phyloP scores from a whole-genome alignment of 2,888 invertebrate genomes.

The Pollenia amentaria region DNA sequence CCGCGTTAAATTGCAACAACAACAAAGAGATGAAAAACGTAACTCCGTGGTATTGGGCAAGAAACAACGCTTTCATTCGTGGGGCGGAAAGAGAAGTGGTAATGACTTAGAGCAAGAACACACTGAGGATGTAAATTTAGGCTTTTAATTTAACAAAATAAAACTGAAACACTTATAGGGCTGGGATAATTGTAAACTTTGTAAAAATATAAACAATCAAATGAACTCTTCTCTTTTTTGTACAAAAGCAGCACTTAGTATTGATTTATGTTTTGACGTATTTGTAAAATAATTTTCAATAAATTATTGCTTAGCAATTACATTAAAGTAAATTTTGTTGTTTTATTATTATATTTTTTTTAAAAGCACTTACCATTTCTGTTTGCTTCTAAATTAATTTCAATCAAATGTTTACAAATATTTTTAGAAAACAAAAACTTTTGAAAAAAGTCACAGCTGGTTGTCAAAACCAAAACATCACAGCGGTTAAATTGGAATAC shows the following conservation, averaged over 20 bases:
- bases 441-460: conserved; percentile 8
- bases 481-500: conserved; percentile 8
- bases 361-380: conserved; percentile 45
- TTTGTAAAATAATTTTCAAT: conserved; percentile 28
- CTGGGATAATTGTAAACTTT: conserved; percentile 52
- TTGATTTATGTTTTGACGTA: conserved; percentile 5
- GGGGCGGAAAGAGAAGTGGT: conserved; percentile 83
- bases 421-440: neutral
- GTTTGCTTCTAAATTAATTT: neutral
- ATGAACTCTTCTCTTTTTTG: conserved; percentile 4
- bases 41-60: conserved; percentile 82
- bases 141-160: conserved; percentile 36
- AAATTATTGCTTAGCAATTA: conserved; percentile 50
- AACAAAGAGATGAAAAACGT: conserved; percentile 82
- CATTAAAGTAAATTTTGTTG: conserved; percentile 32
- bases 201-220: neutral
- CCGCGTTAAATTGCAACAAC: conserved; percentile 77
- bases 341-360: conserved; percentile 13
- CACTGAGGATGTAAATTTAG: conserved; percentile 60
- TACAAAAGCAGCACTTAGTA: neutral
- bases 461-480: neutral
- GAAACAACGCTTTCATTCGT: conserved; percentile 84
- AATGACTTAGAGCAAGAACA: conserved; percentile 65
- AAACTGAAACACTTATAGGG: conserved; percentile 28
- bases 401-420: conserved; percentile 15